phyloP scores from a whole-genome alignment of 2,888 invertebrate species.

The Temnothorax unifasciatus region DNA sequence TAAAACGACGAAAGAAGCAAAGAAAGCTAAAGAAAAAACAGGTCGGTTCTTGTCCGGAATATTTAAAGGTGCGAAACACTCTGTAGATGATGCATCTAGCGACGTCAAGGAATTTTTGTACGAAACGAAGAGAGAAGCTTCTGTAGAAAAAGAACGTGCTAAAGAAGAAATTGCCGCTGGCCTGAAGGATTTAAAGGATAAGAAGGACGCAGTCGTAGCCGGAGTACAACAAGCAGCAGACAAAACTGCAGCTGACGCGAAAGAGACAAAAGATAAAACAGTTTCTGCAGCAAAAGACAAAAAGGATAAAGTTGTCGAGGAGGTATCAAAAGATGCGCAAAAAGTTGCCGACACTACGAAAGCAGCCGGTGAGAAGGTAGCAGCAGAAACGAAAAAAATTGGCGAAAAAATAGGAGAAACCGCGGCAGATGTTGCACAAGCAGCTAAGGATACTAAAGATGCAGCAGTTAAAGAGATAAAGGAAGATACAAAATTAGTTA shows the following conservation, averaged over 20 bases:
- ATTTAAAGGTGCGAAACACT: constrained; percentile 73
- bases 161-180: background rate
- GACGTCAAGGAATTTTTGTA: constrained; percentile 86
- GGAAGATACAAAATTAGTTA: constrained; percentile 32
- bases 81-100: constrained; percentile 69
- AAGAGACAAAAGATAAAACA: constrained; percentile 81
- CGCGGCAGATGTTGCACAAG: background rate
- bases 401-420: constrained; percentile 81
- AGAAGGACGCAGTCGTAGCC: constrained; percentile 82
- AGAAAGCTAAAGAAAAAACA: constrained; percentile 71
- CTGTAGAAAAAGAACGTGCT: constrained; percentile 83
- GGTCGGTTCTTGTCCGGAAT: constrained; percentile 74
- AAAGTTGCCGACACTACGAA: too few relatives aligned
- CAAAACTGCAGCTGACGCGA: constrained; percentile 82
- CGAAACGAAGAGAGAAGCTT: constrained; percentile 84
- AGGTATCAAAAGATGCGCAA: too few relatives aligned
- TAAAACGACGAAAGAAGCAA: constrained; percentile 66
- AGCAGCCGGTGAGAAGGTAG: constrained; percentile 82
- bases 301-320: too few relatives aligned
- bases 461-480: constrained; percentile 47
- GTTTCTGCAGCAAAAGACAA: too few relatives aligned
- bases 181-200: constrained; percentile 79
- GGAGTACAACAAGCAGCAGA: constrained; percentile 85
- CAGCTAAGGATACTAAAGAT: constrained; percentile 66
- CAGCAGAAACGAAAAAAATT: constrained; percentile 84